Evolutionary conservation across 2,888 invertebrate species (phyloP), one percentile per base, ranked within the genome.

Genomic region (Minunthozetes semirufus): DNA sequence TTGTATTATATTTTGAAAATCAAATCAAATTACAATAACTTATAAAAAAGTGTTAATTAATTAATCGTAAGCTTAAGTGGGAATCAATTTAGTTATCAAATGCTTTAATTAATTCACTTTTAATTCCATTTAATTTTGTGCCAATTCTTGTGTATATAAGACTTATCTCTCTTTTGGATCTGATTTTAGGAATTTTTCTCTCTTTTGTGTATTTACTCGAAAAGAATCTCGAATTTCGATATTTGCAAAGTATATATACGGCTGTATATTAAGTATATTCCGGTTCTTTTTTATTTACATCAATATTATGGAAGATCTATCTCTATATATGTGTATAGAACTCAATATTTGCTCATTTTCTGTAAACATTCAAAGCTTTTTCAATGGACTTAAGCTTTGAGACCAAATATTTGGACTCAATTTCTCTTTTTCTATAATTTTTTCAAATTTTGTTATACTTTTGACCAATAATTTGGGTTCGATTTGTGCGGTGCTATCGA

Each of bases 181-280:
- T 38, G n/a, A 17, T 19, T 42, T 66, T 4, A 42, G 19, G 13
- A 11, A n/a, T 6, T 53, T 42, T 38, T 42, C 33, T 42, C 19
- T n/a, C 15, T 42, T 19, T 66, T 15, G 0, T 61, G 19, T 25
- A 59, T n/a, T 27, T 27, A 27, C 4, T 27, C 9, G 27, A 56
- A 56, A 25, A 56, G 33, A 17, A 19, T 33, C 29, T 8, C 6
- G 29, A 29, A 17, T 33, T 66, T 66, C 38, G 4, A 42, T 66
- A 66, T 38, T 66, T 42, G 22, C 63, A 66, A 66, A 66, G 66
- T 66, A 66, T 63, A 63, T 63, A 33, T 27, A n/a, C n/a, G n/a
- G n/a, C n/a, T n/a, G n/a, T n/a, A n/a, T n/a, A n/a, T n/a, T n/a
- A n/a, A n/a, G n/a, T n/a, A 22, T 15, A n/a, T 66, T 42, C 38